A percentile compares a stretch with the other conserved stretches of the same genome.
These are phyloP conservation scores for Leiothrix lutea DNA, from an alignment of 2,113 vertebrate genomes.

Conservation along the genomic window DNA sequence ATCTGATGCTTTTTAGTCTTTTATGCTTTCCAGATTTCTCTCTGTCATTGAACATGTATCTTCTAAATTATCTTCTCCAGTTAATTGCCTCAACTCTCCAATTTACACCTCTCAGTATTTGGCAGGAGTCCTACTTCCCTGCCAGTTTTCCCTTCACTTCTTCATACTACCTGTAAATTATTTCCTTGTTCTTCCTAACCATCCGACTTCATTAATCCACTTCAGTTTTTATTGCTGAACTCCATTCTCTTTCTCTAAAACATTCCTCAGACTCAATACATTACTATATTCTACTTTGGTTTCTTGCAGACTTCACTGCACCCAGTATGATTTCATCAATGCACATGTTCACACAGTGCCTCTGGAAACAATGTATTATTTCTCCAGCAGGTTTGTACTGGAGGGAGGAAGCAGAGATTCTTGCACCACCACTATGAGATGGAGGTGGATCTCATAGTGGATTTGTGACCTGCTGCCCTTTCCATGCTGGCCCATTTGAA, in stretches of 20 bases:
- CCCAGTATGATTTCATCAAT: neutral
- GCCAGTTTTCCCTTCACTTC: neutral
- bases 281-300: neutral
- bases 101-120: neutral
- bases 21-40: constrained; percentile 22
- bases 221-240: neutral
- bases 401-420: neutral
- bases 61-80: constrained; percentile 1
- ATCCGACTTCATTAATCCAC: neutral
- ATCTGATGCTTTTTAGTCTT: neutral
- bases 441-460: neutral
- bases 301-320: neutral
- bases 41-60: neutral
- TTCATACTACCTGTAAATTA: neutral
- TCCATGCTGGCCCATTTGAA: neutral
- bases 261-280: neutral
- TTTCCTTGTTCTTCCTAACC: neutral
- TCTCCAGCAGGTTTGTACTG: neutral
- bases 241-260: neutral
- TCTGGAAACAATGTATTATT: neutral
- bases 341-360: neutral
- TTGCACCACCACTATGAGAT: neutral
- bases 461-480: neutral
- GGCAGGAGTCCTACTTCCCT: neutral
- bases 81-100: constrained; percentile 6